Conservation (phyloP, 2,113 vertebrate genomes). For the Oncorhynchus kisutch region DNA sequence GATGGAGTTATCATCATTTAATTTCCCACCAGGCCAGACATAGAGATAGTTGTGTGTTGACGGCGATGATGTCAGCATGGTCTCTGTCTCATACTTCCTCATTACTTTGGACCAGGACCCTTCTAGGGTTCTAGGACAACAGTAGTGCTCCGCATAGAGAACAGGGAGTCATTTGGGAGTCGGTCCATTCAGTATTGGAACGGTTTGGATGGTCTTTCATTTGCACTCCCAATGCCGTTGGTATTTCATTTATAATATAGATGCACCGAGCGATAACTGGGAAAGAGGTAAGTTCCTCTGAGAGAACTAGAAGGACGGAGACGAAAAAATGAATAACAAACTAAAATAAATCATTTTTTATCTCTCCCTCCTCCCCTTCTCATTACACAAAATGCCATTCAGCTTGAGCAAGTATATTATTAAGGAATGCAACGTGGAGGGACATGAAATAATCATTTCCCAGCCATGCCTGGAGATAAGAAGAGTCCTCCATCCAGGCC, state of each 20-base stretch:
- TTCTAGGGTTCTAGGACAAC: too few species aligned
- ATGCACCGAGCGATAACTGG: slow-evolving; percentile 57
- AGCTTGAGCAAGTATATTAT: slow-evolving; percentile 54
- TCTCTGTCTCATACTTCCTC: too few species aligned
- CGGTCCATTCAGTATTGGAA: slow-evolving; percentile 58
- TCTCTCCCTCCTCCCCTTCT: slow-evolving; percentile 42
- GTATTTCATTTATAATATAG: slow-evolving; percentile 72
- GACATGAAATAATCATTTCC: slow-evolving; percentile 57
- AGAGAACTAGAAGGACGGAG: slow-evolving; percentile 11
- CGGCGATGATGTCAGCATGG: too few species aligned
- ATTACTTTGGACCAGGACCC: slow-evolving; percentile 1
- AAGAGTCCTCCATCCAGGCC: slow-evolving; percentile 17
- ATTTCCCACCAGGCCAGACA: too few species aligned
- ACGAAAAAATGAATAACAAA: background rate
- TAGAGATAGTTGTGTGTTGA: too few species aligned
- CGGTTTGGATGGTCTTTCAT: slow-evolving; percentile 70
- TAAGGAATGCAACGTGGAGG: slow-evolving; percentile 51
- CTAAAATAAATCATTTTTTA: slow-evolving; percentile 47
- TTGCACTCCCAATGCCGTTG: slow-evolving; percentile 72
- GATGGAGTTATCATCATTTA: too few species aligned
- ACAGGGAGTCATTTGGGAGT: too few species aligned
- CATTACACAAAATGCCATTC: slow-evolving; percentile 59
- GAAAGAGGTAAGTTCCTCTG: slow-evolving; percentile 56
- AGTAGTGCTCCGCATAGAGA: too few species aligned
- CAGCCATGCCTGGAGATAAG: slow-evolving; percentile 48